phyloP scores from a whole-genome alignment of 2,113 vertebrate genomes.

The cattle (Bos taurus) region ARS-UCD2.0 NC_037338.1:101843501-101844000 shows the following conservation, averaged over 20 bases:
- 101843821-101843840: neutral
- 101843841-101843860: neutral
- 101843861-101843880: neutral
- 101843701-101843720: too few species aligned
- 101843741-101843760: neutral
- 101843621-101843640: too few species aligned
- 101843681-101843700: too few species aligned
- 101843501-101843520: too few species aligned
- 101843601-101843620: too few species aligned
- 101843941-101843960: accelerated
- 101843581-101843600: too few species aligned
- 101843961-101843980: neutral
- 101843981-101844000: neutral
- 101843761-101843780: neutral
- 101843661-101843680: too few species aligned
- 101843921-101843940: neutral
- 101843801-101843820: neutral
- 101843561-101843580: too few species aligned
- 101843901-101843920: neutral
- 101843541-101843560: too few species aligned
- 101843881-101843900: neutral
- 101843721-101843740: too few species aligned
- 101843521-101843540: too few species aligned
- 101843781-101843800: neutral
- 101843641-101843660: too few species aligned